Evolutionary conservation across 1,140 invertebrate genomes (phyloP).

Genomic region (Ladona fulva): DNA sequence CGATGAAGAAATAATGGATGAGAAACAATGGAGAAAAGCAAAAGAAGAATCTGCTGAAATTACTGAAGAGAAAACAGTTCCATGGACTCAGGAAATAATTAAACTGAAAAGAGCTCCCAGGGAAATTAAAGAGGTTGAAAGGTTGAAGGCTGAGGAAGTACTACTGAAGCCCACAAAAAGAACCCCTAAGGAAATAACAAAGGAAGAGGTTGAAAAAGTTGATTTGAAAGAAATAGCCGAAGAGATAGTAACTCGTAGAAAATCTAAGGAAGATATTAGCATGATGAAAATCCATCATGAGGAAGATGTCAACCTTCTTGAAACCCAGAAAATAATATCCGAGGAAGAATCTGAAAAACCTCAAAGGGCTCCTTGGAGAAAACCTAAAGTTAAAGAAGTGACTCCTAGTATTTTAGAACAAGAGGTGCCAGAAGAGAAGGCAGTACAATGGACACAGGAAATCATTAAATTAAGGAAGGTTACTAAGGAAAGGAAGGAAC

Average conservation of each 20-base stretch:
- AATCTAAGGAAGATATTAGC: neutral
- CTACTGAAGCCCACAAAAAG: slow-evolving; percentile 31
- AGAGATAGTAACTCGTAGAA: neutral
- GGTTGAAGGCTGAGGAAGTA: slow-evolving; percentile 23
- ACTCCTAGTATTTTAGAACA: slow-evolving; percentile 17
- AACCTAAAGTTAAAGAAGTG: neutral
- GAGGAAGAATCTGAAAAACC: slow-evolving; percentile 12
- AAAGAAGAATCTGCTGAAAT: neutral
- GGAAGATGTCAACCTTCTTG: neutral
- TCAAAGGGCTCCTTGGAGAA: neutral
- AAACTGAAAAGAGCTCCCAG: slow-evolving; percentile 32
- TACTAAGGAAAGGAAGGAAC: slow-evolving; percentile 23
- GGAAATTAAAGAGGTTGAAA: slow-evolving; percentile 22
- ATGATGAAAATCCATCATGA: neutral
- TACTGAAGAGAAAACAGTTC: slow-evolving; percentile 20
- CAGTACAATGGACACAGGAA: slow-evolving; percentile 18
- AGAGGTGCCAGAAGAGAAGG: neutral
- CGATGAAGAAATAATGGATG: too few species aligned
- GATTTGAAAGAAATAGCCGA: slow-evolving; percentile 11
- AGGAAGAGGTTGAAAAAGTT: slow-evolving; percentile 12
- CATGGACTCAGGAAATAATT: slow-evolving; percentile 29
- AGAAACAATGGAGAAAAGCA: too few species aligned
- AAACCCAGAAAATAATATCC: neutral
- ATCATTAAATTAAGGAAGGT: slow-evolving; percentile 9
- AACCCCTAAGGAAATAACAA: slow-evolving; percentile 25